Conservation (phyloP, 2,113 vertebrate genomes). For the Microcebus tavaratra region DNA sequence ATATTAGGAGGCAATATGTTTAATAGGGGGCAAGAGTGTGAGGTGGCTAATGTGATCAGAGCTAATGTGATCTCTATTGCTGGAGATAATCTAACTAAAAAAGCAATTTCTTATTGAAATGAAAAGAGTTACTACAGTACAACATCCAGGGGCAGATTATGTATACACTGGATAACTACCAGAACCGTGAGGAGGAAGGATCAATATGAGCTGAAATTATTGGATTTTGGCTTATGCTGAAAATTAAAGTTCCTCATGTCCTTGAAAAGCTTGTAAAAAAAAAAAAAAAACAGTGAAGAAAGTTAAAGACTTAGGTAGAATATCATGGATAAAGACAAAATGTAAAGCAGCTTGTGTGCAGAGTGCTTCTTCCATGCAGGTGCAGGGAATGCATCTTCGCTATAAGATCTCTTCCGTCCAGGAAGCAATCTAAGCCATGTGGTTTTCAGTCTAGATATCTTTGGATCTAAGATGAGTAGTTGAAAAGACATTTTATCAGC, state of each 20-base stretch:
- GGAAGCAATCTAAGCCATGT: not conserved
- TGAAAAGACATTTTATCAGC: not conserved
- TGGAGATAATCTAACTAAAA: not conserved
- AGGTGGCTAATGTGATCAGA: not conserved
- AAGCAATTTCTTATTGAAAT: not conserved
- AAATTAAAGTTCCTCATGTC: slow-evolving; percentile 5
- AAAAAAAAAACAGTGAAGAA: not conserved
- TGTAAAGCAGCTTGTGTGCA: not conserved
- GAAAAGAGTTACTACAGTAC: not conserved
- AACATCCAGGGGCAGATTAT: not conserved
- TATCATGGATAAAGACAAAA: not conserved
- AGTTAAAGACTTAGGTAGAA: not conserved
- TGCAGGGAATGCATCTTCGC: not conserved
- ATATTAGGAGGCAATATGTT: not conserved
- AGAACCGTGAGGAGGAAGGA: not conserved
- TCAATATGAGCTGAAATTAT: not conserved
- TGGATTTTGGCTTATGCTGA: not conserved
- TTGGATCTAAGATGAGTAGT: not conserved
- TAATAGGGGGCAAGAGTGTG: not conserved
- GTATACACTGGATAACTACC: not conserved
- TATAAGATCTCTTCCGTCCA: not conserved
- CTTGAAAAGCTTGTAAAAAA: not conserved
- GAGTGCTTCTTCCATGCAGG: not conserved
- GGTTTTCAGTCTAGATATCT: not conserved
- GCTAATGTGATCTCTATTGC: not conserved